Evolutionary conservation across 2,113 vertebrate genomes (phyloP).

Genomic region (Bambusicola thoracicus): DNA sequence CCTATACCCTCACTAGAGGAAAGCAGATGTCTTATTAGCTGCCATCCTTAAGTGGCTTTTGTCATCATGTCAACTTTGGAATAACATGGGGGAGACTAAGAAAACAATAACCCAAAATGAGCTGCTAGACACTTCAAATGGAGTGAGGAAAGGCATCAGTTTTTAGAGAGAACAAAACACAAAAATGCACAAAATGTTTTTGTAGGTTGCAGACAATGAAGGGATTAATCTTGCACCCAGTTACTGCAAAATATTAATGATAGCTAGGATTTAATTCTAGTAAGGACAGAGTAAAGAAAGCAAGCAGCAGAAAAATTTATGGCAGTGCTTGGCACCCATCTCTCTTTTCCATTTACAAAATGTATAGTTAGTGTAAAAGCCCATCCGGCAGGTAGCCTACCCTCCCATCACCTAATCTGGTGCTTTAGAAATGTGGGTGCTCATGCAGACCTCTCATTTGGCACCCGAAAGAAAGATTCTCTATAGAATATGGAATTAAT

Average conservation of each 20-base stretch:
- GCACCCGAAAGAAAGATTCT: not conserved
- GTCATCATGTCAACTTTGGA: slow-evolving; percentile 9
- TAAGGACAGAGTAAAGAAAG: not conserved
- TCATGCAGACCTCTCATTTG: not conserved
- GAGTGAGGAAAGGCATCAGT: not conserved
- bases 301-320: not conserved
- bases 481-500: not conserved
- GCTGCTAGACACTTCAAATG: not conserved
- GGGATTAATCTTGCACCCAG: not conserved
- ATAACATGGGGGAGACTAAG: not conserved
- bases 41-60: slow-evolving; percentile 53
- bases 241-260: not conserved
- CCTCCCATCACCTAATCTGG: not conserved
- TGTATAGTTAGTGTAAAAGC: not conserved
- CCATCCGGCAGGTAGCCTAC: not conserved
- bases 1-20: not conserved
- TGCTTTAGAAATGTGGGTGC: not conserved
- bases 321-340: not conserved
- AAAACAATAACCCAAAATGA: not conserved
- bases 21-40: slow-evolving; percentile 54
- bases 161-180: not conserved
- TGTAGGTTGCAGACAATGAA: not conserved
- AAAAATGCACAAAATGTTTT: not conserved
- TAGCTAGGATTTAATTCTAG: not conserved
- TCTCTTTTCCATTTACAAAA: not conserved